phyloP scores from a whole-genome alignment of 2,113 vertebrate species.

The Carassius auratus region DNA sequence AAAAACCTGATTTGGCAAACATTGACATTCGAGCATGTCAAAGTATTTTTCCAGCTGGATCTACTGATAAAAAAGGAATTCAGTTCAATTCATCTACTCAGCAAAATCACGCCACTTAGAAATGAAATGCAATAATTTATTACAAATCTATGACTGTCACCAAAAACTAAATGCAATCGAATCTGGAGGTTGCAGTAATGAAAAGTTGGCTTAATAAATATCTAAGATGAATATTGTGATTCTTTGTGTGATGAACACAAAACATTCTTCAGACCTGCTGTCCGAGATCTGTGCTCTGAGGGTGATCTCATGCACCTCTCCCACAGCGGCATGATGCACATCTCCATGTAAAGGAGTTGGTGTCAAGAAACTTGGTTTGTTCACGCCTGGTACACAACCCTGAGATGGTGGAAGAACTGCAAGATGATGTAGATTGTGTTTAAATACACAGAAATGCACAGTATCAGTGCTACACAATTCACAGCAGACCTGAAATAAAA shows the following conservation, averaged over 20 bases:
- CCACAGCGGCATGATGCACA: constrained; percentile 62
- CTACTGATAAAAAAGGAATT: background rate
- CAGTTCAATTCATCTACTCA: background rate
- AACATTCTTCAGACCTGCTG: constrained; percentile 53
- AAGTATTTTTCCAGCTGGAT: background rate
- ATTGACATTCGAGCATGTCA: background rate
- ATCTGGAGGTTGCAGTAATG: background rate
- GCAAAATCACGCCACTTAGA: background rate
- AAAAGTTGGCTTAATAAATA: background rate
- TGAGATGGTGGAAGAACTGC: constrained; percentile 65
- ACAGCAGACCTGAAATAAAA: background rate
- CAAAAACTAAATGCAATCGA: background rate
- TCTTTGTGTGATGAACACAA: background rate
- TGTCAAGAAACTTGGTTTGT: constrained; percentile 65
- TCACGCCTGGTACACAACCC: constrained; percentile 59
- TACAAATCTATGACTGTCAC: too few species aligned
- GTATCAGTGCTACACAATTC: background rate
- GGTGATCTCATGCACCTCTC: constrained; percentile 56
- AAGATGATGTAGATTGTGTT: constrained; percentile 40
- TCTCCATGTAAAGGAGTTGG: constrained; percentile 61
- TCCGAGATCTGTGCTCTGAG: constrained; percentile 60
- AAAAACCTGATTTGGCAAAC: background rate
- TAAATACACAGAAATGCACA: background rate
- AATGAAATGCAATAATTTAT: background rate
- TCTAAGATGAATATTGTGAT: background rate